Conservation (phyloP, 2,797 vertebrate species). For the Danionella dracula region DNA sequence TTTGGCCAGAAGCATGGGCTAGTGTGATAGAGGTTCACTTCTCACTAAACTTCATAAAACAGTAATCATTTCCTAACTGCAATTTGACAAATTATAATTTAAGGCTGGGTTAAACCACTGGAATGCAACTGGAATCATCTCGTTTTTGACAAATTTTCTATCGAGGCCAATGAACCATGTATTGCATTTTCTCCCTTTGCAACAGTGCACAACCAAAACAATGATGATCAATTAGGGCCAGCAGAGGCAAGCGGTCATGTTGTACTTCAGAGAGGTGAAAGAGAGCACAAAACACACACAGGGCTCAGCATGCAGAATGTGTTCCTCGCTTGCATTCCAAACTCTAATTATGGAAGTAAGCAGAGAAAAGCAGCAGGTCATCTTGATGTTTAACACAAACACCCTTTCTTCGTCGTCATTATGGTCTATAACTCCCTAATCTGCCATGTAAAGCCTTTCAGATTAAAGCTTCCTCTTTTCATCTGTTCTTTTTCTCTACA, state of each 20-base stretch:
- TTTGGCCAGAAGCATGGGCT: too few species aligned
- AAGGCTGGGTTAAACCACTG: too few species aligned
- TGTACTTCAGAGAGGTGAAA: neutral
- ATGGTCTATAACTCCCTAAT: neutral
- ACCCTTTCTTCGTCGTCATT: constrained; percentile 18
- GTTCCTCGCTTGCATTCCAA: neutral
- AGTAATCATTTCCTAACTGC: too few species aligned
- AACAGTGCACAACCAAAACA: constrained; percentile 19
- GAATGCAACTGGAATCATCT: too few species aligned
- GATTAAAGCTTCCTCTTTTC: neutral
- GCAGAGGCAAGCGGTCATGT: constrained; percentile 3
- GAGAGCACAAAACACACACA: neutral
- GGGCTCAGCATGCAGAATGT: neutral
- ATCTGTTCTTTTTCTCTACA: neutral
- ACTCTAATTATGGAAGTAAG: constrained; percentile 29
- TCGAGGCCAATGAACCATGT: too few species aligned
- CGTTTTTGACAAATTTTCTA: too few species aligned
- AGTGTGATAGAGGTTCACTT: too few species aligned
- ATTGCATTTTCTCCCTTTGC: too few species aligned
- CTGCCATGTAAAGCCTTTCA: neutral
- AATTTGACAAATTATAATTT: too few species aligned
- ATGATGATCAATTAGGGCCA: constrained; percentile 33
- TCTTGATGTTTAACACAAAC: constrained; percentile 26
- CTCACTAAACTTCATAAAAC: too few species aligned
- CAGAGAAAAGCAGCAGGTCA: constrained; percentile 35